Evolutionary conservation across 2,113 vertebrate genomes (phyloP).

Genomic region (Conger conger): DNA sequence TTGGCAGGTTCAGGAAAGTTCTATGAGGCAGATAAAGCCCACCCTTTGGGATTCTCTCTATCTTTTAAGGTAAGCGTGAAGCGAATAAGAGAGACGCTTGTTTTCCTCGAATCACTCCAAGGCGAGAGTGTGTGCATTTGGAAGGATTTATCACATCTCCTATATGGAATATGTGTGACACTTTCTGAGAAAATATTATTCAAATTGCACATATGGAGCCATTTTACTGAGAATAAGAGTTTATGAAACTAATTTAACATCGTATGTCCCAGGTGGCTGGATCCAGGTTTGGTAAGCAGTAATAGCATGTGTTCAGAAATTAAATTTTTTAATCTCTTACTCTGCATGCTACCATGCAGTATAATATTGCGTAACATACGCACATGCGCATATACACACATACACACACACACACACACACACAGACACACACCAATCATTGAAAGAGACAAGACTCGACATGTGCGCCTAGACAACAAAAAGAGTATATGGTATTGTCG

Average conservation of each 20-base stretch:
- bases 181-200: background rate
- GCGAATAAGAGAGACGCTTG: conserved; percentile 9
- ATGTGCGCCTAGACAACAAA: background rate
- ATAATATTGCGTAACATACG: background rate
- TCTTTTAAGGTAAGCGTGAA: conserved; percentile 21
- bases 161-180: conserved; percentile 50
- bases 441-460: background rate
- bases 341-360: background rate
- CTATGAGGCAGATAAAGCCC: conserved; percentile 23
- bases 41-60: conserved; percentile 25
- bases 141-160: conserved; percentile 50
- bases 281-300: background rate
- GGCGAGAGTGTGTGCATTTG: conserved; percentile 39
- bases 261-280: background rate
- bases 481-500: background rate
- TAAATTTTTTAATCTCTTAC: background rate
- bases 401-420: too few relatives aligned
- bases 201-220: background rate
- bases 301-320: background rate
- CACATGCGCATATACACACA: too few relatives aligned
- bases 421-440: too few relatives aligned
- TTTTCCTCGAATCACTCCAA: conserved; percentile 53
- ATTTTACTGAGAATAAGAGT: background rate
- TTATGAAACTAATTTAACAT: background rate
- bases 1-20: conserved; percentile 28